A percentile compares a stretch with the other conserved stretches of the same genome.
These are phyloP conservation scores for Laterallus jamaicensis DNA, from an alignment of 2,113 vertebrate species.

Conservation along the genomic window DNA sequence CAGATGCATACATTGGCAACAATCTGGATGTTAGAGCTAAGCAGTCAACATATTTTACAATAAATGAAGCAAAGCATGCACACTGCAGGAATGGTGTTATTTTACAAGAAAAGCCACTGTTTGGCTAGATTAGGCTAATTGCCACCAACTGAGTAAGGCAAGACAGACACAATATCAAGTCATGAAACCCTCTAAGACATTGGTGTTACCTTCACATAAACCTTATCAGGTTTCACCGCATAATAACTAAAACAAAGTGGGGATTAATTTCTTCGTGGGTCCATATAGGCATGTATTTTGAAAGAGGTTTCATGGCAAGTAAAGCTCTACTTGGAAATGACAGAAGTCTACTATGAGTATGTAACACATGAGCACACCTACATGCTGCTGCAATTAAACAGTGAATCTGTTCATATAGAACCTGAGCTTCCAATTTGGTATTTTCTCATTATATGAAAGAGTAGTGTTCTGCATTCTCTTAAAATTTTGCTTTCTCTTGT, in stretches of 20 bases:
- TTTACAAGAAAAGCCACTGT: conserved; percentile 73
- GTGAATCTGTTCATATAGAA: background rate
- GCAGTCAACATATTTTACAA: conserved; percentile 70
- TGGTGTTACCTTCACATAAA: conserved; percentile 70
- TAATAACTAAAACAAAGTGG: conserved; percentile 71
- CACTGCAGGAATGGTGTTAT: conserved; percentile 56
- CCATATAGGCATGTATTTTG: conserved; percentile 40
- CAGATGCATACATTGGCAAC: conserved; percentile 62
- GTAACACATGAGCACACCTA: background rate
- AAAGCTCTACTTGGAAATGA: background rate
- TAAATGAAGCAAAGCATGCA: conserved; percentile 75
- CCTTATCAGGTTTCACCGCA: conserved; percentile 66
- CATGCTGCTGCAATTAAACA: background rate
- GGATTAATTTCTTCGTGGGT: conserved; percentile 59
- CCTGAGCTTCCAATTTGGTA: background rate
- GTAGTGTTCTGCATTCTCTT: background rate
- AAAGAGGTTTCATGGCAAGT: background rate
- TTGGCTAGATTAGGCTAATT: conserved; percentile 58
- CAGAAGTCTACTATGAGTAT: background rate
- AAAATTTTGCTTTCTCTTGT: background rate
- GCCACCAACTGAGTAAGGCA: conserved; percentile 63
- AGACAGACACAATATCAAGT: conserved; percentile 70
- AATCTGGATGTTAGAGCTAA: conserved; percentile 72
- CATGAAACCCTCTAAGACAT: conserved; percentile 59
- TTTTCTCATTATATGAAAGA: background rate